Conservation (phyloP, 2,113 vertebrate species). For the Thalassarche chlororhynchos region DNA sequence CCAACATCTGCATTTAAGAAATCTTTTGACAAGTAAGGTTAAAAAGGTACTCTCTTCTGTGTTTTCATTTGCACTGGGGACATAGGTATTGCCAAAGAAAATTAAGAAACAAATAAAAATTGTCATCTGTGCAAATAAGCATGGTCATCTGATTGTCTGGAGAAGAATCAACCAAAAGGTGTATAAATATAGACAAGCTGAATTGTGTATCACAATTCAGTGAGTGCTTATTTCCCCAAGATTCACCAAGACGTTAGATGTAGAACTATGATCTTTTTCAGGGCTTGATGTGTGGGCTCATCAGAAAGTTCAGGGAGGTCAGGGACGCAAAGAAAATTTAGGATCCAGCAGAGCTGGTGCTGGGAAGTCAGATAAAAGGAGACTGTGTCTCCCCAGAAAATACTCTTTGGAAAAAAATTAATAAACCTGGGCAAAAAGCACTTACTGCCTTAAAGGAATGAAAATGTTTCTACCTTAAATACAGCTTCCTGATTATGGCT, state of each 20-base stretch:
- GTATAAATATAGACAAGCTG: neutral
- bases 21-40: neutral
- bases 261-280: neutral
- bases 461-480: neutral
- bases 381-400: neutral
- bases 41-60: neutral
- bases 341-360: neutral
- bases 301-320: neutral
- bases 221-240: neutral
- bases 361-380: neutral
- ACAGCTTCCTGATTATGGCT: neutral
- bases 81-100: neutral
- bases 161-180: neutral
- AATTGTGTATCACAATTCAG: neutral
- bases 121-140: neutral
- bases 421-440: neutral
- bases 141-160: neutral
- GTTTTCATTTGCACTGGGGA: neutral
- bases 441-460: neutral
- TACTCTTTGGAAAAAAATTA: neutral
- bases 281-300: neutral
- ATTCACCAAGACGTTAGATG: neutral
- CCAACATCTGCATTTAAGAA: neutral
- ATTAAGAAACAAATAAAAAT: neutral
- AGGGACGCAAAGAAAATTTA: neutral